phyloP scores from a whole-genome alignment of 1,140 invertebrate genomes.

The Drosophila saltans region DNA sequence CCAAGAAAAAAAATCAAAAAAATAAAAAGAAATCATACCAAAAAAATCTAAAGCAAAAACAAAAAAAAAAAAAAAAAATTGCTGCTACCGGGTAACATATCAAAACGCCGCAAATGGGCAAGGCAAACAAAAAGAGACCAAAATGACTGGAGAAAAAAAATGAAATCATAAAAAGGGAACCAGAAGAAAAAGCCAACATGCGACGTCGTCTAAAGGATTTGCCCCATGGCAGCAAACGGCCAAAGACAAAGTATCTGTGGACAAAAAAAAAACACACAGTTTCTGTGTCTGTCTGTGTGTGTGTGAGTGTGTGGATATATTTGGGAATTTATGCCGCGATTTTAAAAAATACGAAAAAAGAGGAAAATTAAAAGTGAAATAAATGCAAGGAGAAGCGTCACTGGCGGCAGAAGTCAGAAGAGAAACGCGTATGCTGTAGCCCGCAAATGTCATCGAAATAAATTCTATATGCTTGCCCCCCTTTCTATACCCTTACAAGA shows the following conservation, averaged over 20 bases:
- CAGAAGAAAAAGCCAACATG: slow-evolving; percentile 73
- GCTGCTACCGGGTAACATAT: slow-evolving; percentile 75
- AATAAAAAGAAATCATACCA: slow-evolving; percentile 14
- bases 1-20: slow-evolving; percentile 25
- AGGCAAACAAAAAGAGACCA: slow-evolving; percentile 42
- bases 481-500: background rate
- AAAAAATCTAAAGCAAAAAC: slow-evolving; percentile 21
- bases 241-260: slow-evolving; percentile 72
- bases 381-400: slow-evolving; percentile 41
- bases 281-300: slow-evolving; percentile 12
- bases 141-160: slow-evolving; percentile 41
- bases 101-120: slow-evolving; percentile 79
- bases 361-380: slow-evolving; percentile 57
- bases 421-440: slow-evolving; percentile 52
- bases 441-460: slow-evolving; percentile 46
- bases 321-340: slow-evolving; percentile 72
- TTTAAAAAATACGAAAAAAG: slow-evolving; percentile 40
- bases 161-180: slow-evolving; percentile 63
- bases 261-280: slow-evolving; percentile 24
- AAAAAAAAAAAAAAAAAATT: slow-evolving; percentile 22
- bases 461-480: slow-evolving; percentile 20
- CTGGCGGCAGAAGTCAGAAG: slow-evolving; percentile 39
- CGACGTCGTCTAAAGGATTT: slow-evolving; percentile 76
- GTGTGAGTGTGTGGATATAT: slow-evolving; percentile 46
- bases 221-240: slow-evolving; percentile 60